These are phyloP conservation scores for Diachasma alloeum DNA, from an alignment of 1,140 invertebrate species.

Conservation along the genomic window DNA sequence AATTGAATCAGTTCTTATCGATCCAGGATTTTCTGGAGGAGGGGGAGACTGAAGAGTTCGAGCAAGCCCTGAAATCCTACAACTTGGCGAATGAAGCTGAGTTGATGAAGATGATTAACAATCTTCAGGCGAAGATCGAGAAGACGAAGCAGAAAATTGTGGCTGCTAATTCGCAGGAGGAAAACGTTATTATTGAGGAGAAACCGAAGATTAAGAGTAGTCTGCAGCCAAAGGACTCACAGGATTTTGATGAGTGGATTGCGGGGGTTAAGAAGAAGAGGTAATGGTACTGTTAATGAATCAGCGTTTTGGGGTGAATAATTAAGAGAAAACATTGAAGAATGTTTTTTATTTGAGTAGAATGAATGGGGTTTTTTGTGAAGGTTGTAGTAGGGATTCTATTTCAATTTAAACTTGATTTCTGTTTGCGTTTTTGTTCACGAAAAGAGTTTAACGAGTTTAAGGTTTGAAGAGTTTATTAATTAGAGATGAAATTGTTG, in stretches of 20 bases:
- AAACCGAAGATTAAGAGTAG: slow-evolving; percentile 66
- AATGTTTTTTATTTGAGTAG: too few relatives aligned
- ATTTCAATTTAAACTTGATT: too few relatives aligned
- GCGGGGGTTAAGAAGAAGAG: slow-evolving; percentile 71
- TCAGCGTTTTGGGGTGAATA: too few relatives aligned
- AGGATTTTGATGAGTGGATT: slow-evolving; percentile 76
- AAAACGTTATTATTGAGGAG: slow-evolving; percentile 70
- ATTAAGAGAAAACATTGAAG: too few relatives aligned
- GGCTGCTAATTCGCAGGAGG: slow-evolving; percentile 72
- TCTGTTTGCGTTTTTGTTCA: too few relatives aligned
- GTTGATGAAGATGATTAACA: slow-evolving; percentile 78
- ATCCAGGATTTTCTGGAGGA: slow-evolving; percentile 82
- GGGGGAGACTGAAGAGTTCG: slow-evolving; percentile 79
- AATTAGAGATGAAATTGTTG: too few relatives aligned
- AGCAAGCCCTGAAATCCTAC: slow-evolving; percentile 71
- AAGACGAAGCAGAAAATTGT: slow-evolving; percentile 81
- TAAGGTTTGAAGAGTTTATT: too few relatives aligned
- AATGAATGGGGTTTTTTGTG: too few relatives aligned
- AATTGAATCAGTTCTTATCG: slow-evolving; percentile 78
- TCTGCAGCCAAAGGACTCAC: slow-evolving; percentile 69
- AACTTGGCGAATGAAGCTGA: slow-evolving; percentile 70
- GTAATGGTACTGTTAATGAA: too few relatives aligned
- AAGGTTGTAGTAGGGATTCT: too few relatives aligned
- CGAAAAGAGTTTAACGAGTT: too few relatives aligned
- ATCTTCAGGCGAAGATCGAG: slow-evolving; percentile 79